phyloP scores from a whole-genome alignment of 2,888 invertebrate species.

The Leptogaster cylindrica region DNA sequence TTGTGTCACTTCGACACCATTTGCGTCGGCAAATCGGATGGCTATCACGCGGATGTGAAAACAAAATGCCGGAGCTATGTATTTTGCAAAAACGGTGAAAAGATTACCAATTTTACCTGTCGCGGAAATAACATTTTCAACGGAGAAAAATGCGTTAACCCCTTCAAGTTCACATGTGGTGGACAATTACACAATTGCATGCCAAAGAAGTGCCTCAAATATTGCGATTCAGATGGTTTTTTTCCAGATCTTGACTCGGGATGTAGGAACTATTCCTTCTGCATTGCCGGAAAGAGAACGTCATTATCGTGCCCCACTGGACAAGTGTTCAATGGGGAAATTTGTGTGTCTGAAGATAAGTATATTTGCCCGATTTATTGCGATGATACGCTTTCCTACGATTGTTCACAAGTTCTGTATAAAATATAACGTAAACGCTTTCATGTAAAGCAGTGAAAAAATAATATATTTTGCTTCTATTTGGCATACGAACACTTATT shows the following conservation, averaged over 20 bases:
- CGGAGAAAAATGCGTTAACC: constrained; percentile 65
- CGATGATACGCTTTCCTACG: constrained; percentile 41
- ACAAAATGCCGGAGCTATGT: constrained; percentile 67
- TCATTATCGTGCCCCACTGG: constrained; percentile 63
- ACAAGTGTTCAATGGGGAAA: constrained; percentile 67
- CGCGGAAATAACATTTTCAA: constrained; percentile 67
- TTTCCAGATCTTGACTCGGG: constrained; percentile 62
- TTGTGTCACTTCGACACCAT: constrained; percentile 51
- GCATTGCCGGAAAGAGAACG: constrained; percentile 65
- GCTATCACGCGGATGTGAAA: constrained; percentile 66
- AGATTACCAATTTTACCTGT: constrained; percentile 66
- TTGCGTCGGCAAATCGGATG: constrained; percentile 64
- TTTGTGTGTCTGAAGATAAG: constrained; percentile 63
- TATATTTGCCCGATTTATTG: constrained; percentile 53
- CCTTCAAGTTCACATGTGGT: constrained; percentile 62
- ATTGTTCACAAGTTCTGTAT: constrained; percentile 50
- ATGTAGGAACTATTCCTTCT: constrained; percentile 67
- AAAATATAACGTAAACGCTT: no score
- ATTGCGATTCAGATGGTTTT: constrained; percentile 63
- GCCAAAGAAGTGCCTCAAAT: constrained; percentile 51
- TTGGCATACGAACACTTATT: no score
- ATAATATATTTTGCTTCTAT: no score
- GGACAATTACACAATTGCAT: constrained; percentile 56
- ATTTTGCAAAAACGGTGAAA: constrained; percentile 67
- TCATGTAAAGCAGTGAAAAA: no score